phyloP scores from a whole-genome alignment of 1,140 invertebrate genomes.

The Microplitis mediator region DNA sequence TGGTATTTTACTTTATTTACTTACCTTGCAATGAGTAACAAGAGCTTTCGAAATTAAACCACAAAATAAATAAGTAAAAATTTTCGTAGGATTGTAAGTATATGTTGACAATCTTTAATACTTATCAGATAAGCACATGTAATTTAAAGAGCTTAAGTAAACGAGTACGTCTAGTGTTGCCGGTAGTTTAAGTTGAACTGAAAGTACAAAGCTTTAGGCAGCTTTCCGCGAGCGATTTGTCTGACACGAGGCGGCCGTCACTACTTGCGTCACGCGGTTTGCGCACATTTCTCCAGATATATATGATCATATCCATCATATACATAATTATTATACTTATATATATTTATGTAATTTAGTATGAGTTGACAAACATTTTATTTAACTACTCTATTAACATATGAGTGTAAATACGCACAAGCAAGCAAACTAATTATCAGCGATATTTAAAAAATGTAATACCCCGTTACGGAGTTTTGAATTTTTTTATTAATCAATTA shows the following conservation, averaged over 20 bases:
- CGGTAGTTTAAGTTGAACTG: constrained; percentile 35
- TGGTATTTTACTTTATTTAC: background rate
- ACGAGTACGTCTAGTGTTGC: constrained; percentile 3
- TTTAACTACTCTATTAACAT: no score
- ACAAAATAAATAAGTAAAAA: no score
- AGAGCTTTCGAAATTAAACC: no score
- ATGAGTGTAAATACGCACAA: background rate
- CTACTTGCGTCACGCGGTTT: constrained; percentile 18
- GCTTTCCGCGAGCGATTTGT: constrained; percentile 23
- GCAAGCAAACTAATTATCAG: no score
- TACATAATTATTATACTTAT: background rate
- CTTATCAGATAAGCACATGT: background rate
- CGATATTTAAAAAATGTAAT: no score
- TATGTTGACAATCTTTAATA: background rate
- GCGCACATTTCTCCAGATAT: constrained; percentile 12
- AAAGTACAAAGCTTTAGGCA: constrained; percentile 18
- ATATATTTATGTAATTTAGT: no score
- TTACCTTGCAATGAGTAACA: background rate
- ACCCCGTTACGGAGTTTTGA: no score
- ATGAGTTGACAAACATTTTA: background rate
- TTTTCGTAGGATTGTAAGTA: background rate
- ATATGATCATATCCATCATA: background rate
- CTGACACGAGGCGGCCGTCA: constrained; percentile 20
- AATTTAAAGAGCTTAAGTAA: background rate
- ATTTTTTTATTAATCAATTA: no score